Conservation (phyloP, 2,888 invertebrate genomes). For the Lithophane leautieri region DNA sequence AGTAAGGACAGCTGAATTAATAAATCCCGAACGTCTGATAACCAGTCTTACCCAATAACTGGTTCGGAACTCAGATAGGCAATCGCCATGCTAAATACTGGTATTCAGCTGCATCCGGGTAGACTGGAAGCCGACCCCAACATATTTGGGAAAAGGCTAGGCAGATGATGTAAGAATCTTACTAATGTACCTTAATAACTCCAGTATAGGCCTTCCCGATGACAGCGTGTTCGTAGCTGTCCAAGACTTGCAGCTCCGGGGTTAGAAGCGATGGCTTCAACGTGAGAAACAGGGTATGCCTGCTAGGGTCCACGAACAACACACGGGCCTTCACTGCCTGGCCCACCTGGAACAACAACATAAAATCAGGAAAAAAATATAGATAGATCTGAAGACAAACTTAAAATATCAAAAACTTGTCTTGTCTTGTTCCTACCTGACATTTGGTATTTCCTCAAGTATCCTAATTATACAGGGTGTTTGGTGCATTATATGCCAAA, state of each 20-base stretch:
- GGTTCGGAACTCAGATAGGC: background rate
- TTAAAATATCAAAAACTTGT: too few species aligned
- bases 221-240: conserved; percentile 86
- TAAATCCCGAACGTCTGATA: background rate
- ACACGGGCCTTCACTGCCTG: conserved; percentile 91
- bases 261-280: conserved; percentile 92
- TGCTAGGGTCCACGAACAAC: conserved; percentile 84
- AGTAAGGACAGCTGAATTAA: background rate
- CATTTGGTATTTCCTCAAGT: background rate
- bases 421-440: background rate
- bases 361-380: background rate
- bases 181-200: conserved; percentile 88
- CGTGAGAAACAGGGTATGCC: conserved; percentile 90
- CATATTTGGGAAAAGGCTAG: background rate
- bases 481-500: too few species aligned
- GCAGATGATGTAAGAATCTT: background rate
- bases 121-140: background rate
- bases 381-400: too few species aligned
- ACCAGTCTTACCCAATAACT: background rate
- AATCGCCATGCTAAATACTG: too few species aligned
- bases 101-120: background rate
- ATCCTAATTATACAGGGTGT: too few species aligned
- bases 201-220: conserved; percentile 90
- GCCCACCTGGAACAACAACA: conserved; percentile 80
- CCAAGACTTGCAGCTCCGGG: conserved; percentile 88